Evolutionary conservation across 2,888 invertebrate species (phyloP).

Genomic region (Disparrhopalites patrizii): DNA sequence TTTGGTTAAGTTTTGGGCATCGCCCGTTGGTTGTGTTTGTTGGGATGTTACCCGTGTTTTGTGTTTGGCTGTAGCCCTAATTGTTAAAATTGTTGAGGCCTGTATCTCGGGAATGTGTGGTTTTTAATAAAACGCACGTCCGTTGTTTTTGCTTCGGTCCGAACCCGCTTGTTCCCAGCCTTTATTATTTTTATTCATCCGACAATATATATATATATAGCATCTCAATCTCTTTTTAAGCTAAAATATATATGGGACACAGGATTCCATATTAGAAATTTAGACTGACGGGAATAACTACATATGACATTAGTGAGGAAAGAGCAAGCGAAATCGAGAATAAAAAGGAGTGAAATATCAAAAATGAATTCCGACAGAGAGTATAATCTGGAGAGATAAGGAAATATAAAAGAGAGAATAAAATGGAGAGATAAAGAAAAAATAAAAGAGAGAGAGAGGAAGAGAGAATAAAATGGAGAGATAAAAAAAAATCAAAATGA

Average conservation of each 20-base stretch:
- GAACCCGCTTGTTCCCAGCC: no score
- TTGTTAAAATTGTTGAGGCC: no score
- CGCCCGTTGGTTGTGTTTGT: no score
- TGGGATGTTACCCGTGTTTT: no score
- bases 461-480: not conserved
- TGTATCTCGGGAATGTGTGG: no score
- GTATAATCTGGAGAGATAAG: not conserved
- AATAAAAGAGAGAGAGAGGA: not conserved
- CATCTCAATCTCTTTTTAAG: not conserved
- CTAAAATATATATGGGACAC: not conserved
- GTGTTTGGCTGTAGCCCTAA: no score
- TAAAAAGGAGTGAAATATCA: not conserved
- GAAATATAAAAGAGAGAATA: not conserved
- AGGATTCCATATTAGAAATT: not conserved
- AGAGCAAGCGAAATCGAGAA: not conserved
- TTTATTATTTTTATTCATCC: no score
- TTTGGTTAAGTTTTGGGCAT: no score
- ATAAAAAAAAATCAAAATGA: constrained; percentile 9
- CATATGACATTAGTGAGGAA: not conserved
- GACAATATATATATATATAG: not conserved
- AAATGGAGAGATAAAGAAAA: not conserved
- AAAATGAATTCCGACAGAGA: no score
- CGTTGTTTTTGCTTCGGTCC: no score
- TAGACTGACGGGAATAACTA: not conserved
- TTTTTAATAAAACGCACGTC: no score